phyloP scores from a whole-genome alignment of 2,888 invertebrate genomes.

The Lumbricus terrestris region DNA sequence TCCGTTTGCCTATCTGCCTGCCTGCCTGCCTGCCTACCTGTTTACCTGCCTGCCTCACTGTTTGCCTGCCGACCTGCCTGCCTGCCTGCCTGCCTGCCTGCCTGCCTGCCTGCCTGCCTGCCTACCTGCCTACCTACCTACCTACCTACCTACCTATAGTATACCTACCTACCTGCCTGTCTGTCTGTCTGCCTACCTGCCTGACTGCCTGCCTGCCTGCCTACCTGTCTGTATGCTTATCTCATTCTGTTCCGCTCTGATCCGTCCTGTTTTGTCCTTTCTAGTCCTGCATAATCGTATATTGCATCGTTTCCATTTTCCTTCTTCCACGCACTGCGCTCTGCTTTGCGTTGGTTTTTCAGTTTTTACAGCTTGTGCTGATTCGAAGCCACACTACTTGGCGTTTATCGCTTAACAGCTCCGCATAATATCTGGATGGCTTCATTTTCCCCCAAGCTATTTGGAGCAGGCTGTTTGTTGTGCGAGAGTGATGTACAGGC shows the following conservation, averaged over 20 bases:
- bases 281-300: background rate
- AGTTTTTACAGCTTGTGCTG: background rate
- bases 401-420: background rate
- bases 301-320: too few species aligned
- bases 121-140: too few species aligned
- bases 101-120: too few species aligned
- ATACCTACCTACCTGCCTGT: too few species aligned
- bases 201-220: background rate
- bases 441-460: background rate
- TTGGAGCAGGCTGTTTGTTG: background rate
- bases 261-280: background rate
- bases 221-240: background rate
- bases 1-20: too few species aligned
- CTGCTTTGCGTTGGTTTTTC: too few species aligned
- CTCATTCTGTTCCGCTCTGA: background rate
- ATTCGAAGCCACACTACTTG: background rate
- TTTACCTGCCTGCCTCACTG: too few species aligned
- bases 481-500: background rate
- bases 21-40: too few species aligned
- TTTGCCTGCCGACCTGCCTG: too few species aligned
- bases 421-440: background rate
- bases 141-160: too few species aligned
- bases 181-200: background rate
- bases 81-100: too few species aligned
- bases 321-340: too few species aligned